Conservation (phyloP, 2,797 vertebrate genomes). For the Siniperca obscura region DNA sequence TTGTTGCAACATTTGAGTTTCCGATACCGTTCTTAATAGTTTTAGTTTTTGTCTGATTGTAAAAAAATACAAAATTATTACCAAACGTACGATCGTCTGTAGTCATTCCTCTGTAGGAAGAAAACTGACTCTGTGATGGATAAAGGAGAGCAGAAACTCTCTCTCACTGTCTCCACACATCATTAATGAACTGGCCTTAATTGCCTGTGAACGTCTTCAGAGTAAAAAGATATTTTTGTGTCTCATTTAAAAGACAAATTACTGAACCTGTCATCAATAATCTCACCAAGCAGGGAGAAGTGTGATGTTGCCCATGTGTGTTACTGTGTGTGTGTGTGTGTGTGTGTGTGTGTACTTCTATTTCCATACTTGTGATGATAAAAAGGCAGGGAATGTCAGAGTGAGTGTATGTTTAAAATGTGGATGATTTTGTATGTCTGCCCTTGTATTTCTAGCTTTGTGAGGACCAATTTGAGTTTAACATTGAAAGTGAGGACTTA, state of each 20-base stretch:
- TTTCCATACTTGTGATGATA: background rate
- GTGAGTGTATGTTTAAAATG: background rate
- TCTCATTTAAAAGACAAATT: constrained; percentile 65
- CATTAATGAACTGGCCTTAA: constrained; percentile 59
- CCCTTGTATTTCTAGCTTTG: background rate
- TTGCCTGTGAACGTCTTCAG: constrained; percentile 56
- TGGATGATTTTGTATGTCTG: background rate
- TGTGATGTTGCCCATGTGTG: background rate
- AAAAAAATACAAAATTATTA: too few relatives aligned
- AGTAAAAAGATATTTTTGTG: constrained; percentile 52
- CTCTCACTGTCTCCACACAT: constrained; percentile 15
- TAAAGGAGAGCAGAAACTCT: constrained; percentile 26
- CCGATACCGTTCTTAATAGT: too few relatives aligned
- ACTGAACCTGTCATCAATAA: constrained; percentile 48
- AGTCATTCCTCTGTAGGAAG: constrained; percentile 11
- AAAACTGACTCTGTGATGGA: constrained; percentile 36
- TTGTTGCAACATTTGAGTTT: too few relatives aligned
- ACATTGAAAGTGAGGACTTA: background rate
- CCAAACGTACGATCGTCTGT: too few relatives aligned
- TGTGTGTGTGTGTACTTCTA: background rate
- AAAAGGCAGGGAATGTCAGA: background rate
- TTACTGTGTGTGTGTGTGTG: background rate
- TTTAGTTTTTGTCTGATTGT: too few relatives aligned
- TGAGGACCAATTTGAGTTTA: background rate
- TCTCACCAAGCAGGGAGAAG: constrained; percentile 19